Percentiles rank a stretch among this genome's conserved stretches.
Evolutionary conservation across 2,888 invertebrate species (phyloP).

Genomic region (Tillus elongatus): DNA sequence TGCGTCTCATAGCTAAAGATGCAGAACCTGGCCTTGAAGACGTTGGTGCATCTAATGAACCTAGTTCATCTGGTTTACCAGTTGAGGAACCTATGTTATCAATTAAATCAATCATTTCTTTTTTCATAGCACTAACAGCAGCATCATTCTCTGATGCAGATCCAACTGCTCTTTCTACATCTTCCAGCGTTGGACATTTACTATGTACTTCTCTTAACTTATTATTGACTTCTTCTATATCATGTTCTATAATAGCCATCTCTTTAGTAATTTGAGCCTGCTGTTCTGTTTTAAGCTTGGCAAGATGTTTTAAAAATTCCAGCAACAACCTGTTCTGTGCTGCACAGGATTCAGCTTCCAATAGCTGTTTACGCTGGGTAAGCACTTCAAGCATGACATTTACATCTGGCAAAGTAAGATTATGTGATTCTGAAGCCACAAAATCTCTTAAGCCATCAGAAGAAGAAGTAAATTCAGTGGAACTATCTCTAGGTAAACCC

Average conservation of each 20-base stretch:
- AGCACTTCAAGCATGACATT: constrained; percentile 73
- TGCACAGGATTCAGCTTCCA: constrained; percentile 72
- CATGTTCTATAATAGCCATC: constrained; percentile 64
- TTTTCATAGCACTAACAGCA: constrained; percentile 47
- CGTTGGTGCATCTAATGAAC: constrained; percentile 7
- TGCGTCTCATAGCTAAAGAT: constrained; percentile 55
- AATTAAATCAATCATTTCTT: constrained; percentile 49
- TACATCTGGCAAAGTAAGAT: constrained; percentile 67
- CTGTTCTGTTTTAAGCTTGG: constrained; percentile 61
- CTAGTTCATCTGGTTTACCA: constrained; percentile 29
- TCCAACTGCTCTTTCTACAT: constrained; percentile 43
- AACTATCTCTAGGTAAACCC: constrained; percentile 37
- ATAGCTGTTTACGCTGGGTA: constrained; percentile 65
- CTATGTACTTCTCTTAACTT: constrained; percentile 51
- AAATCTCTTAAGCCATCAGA: constrained; percentile 53
- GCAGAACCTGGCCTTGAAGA: constrained; percentile 22
- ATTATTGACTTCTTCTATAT: constrained; percentile 62
- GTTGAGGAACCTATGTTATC: constrained; percentile 47
- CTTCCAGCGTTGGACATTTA: constrained; percentile 50
- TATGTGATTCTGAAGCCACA: constrained; percentile 59
- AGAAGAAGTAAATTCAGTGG: constrained; percentile 39
- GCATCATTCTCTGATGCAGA: constrained; percentile 39
- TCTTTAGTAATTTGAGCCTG: constrained; percentile 59
- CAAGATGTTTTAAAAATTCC: constrained; percentile 72
- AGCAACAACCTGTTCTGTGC: constrained; percentile 73